Base-by-base conservation (phyloP, 1,140 invertebrate species). In the Eueides isabella region DNA sequence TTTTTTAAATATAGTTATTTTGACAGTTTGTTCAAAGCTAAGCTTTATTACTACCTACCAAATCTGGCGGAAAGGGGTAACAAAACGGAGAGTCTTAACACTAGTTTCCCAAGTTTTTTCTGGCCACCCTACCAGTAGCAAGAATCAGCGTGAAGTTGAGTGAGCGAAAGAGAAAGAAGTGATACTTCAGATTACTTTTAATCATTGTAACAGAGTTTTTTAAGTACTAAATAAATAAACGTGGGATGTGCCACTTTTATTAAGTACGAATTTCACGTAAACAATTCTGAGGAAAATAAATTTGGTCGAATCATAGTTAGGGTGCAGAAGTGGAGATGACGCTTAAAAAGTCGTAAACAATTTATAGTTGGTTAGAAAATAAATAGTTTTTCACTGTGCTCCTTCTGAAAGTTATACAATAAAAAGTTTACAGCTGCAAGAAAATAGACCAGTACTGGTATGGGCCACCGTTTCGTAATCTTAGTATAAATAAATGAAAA, bases 311-410 rank as follows among this genome's bases (percentile, higher is more conserved):
- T 78, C 76, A 79, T 80, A 84, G 71, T 75, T 72, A 72, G 77
- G 78, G 64, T 62, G 71, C 75, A 77, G 71, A 77, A 76, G 76
- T 78, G 72, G 76, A 81, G 76, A 78, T 82, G 80, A 83, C 76
- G 78, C 82, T 87, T 85, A 86, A 88, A 87, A 75, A 78, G 78
- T 79, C 86, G 82, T 89, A 85, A 89, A 89, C 75, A 71, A 76
- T 86, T 87, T 88, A 88, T 80, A 76, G 85, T 81, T 80, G 64
- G 63, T 83, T 85, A 79, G 80, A 82, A 86, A 87, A 90, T 87
- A 90, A 88, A 88, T 87, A 88, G 86, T 80, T 83, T 85, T 89
- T 85, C 79, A 76, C 80, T 67, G 75, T 77, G 79, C 82, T 85
- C 82, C 77, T 84, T 83, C 84, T 85, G 76, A 80, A 78, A 81